A percentile compares a stretch with the other conserved stretches of the same genome.
phyloP scores from a whole-genome alignment of 1,140 invertebrate genomes.

The Drosophila micromelanica region DNA sequence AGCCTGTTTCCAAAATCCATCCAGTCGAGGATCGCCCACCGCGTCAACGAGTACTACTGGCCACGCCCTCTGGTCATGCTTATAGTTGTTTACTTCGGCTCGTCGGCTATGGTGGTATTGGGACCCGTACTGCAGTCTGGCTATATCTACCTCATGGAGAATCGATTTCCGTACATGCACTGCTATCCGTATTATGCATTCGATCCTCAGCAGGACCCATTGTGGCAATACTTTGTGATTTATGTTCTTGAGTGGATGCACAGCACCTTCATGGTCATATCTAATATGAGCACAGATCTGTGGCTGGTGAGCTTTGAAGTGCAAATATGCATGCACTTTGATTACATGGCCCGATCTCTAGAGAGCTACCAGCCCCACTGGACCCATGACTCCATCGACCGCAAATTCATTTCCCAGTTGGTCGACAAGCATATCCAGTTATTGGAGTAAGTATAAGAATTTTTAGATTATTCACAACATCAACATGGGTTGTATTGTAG shows the following conservation, averaged over 20 bases:
- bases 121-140: conserved; percentile 37
- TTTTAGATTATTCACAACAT: background rate
- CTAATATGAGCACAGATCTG: conserved; percentile 51
- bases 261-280: conserved; percentile 48
- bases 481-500: conserved; percentile 2
- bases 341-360: conserved; percentile 38
- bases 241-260: conserved; percentile 52
- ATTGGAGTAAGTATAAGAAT: conserved; percentile 34
- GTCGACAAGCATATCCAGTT: conserved; percentile 51
- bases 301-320: conserved; percentile 56
- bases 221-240: conserved; percentile 47
- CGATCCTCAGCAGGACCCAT: conserved; percentile 25
- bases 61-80: conserved; percentile 14
- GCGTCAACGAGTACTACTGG: conserved; percentile 59
- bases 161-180: conserved; percentile 44
- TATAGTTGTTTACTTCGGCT: conserved; percentile 30
- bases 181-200: conserved; percentile 52
- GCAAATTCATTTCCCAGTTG: conserved; percentile 42
- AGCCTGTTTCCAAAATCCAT: conserved; percentile 38
- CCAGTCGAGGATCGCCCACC: conserved; percentile 14
- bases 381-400: conserved; percentile 23
- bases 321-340: conserved; percentile 65
- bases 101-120: conserved; percentile 47
- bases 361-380: conserved; percentile 36
- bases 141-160: background rate